Percentiles rank a stretch among this genome's conserved stretches.
Evolutionary conservation across 2,888 invertebrate genomes (phyloP).

Genomic region (Andrena praecox): DNA sequence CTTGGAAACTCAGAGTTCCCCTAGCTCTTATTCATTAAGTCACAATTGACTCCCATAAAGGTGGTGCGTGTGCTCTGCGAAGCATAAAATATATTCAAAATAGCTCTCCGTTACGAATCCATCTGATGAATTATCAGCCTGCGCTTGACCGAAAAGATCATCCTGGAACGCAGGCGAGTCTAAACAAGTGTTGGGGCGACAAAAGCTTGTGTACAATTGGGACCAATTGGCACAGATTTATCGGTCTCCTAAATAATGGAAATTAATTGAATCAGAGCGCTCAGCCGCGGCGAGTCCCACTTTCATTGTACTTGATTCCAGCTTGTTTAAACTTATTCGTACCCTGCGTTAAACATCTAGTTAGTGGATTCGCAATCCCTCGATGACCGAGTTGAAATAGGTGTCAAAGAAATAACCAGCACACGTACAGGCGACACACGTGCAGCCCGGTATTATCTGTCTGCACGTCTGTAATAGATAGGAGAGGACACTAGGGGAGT

Average conservation of each 20-base stretch:
- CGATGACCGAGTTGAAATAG: constrained; percentile 51
- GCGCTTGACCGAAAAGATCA: neutral
- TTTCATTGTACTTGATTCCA: neutral
- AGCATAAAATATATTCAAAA: constrained; percentile 60
- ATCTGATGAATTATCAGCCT: constrained; percentile 18
- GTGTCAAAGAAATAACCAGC: constrained; percentile 59
- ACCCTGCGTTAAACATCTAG: neutral
- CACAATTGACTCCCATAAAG: constrained; percentile 79
- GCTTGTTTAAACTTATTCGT: neutral
- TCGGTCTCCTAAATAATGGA: neutral
- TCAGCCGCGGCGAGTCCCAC: neutral
- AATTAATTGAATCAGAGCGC: neutral
- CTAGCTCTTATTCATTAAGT: constrained; percentile 77
- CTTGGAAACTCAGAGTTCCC: constrained; percentile 76
- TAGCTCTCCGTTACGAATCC: constrained; percentile 31
- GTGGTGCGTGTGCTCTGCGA: constrained; percentile 68
- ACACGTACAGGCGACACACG: constrained; percentile 37
- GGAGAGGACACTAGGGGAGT: constrained; percentile 84
- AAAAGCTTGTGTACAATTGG: neutral
- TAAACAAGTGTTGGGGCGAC: neutral
- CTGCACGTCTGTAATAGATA: constrained; percentile 83
- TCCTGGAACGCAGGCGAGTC: neutral
- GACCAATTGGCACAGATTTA: neutral
- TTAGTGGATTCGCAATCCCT: constrained; percentile 46
- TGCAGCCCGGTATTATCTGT: constrained; percentile 56